These are phyloP conservation scores for Protaetia brevitarsis DNA, from an alignment of 1,140 invertebrate species.

Conservation along the genomic window DNA sequence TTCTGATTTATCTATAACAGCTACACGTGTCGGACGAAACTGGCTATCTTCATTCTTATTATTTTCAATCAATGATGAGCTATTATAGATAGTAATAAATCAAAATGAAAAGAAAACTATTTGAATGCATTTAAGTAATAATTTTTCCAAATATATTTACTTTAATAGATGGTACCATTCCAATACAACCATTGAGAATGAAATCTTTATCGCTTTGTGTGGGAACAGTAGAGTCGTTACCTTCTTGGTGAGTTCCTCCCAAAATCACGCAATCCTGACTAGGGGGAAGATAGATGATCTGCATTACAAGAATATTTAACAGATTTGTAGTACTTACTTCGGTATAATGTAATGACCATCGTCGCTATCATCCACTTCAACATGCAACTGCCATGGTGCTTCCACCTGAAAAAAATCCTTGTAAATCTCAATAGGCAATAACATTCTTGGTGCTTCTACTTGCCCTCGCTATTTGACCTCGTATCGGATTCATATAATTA, in stretches of 20 bases:
- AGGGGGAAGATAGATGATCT: conserved; percentile 24
- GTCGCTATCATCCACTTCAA: conserved; percentile 55
- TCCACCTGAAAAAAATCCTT: conserved; percentile 50
- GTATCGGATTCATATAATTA: conserved; percentile 56
- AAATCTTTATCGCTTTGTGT: conserved; percentile 57
- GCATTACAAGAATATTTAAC: not conserved
- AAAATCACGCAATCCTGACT: conserved; percentile 65
- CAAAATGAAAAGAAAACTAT: too few relatives aligned
- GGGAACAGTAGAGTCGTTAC: conserved; percentile 58
- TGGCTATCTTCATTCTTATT: too few relatives aligned
- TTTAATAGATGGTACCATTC: conserved; percentile 61
- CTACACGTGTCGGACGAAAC: too few relatives aligned
- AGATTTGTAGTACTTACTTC: conserved; percentile 56
- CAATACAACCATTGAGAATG: conserved; percentile 61
- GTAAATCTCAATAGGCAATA: not conserved
- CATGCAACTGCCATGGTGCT: conserved; percentile 62
- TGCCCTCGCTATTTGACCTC: conserved; percentile 68
- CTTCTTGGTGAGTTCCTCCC: conserved; percentile 70
- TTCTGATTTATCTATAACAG: not conserved
- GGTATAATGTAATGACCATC: conserved; percentile 70
- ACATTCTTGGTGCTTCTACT: conserved; percentile 22
- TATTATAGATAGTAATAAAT: too few relatives aligned
- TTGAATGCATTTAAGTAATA: too few relatives aligned
- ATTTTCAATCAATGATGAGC: too few relatives aligned
- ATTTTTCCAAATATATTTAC: conserved; percentile 45